Evolutionary conservation across 2,797 vertebrate species (phyloP).

Genomic region (Sebastes melanostomus): DNA sequence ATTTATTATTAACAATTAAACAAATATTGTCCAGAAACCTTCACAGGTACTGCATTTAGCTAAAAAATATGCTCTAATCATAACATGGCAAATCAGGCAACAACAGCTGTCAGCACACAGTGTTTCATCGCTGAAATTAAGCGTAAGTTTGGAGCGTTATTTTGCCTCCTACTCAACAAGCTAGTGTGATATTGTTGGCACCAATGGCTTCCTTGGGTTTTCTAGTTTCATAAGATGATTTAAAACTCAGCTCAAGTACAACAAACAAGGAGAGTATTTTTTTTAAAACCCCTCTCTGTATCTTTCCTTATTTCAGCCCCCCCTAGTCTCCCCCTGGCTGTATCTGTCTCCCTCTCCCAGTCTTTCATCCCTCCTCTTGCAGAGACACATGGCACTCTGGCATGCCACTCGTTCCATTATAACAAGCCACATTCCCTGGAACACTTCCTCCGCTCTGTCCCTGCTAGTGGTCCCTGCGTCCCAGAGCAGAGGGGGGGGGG

Average conservation of each 20-base stretch:
- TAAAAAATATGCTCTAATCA: too few relatives aligned
- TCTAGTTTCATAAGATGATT: too few relatives aligned
- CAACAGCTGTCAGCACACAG: too few relatives aligned
- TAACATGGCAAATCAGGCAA: too few relatives aligned
- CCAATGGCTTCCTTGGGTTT: too few relatives aligned
- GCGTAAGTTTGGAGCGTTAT: too few relatives aligned
- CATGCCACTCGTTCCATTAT: constrained; percentile 75
- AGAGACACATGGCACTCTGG: constrained; percentile 73
- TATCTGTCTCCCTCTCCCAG: constrained; percentile 7
- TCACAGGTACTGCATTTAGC: too few relatives aligned
- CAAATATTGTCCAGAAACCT: fast-evolving
- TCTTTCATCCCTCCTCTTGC: constrained; percentile 60
- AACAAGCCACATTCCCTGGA: constrained; percentile 79
- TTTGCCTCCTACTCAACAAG: too few relatives aligned
- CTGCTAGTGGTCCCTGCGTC: constrained; percentile 50
- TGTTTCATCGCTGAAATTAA: fast-evolving
- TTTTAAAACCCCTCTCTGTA: background rate
- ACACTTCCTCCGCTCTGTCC: constrained; percentile 80
- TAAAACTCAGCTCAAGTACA: background rate
- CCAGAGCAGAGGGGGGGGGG: constrained; percentile 56
- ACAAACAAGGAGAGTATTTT: background rate
- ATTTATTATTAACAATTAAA: too few relatives aligned
- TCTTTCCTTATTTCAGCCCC: background rate
- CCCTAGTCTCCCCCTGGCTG: background rate
- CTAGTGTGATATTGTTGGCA: too few relatives aligned